A percentile compares a stretch with the other conserved stretches of the same genome.
Conservation (phyloP, 1,140 invertebrate genomes). For the Tyrophagus putrescentiae region DNA sequence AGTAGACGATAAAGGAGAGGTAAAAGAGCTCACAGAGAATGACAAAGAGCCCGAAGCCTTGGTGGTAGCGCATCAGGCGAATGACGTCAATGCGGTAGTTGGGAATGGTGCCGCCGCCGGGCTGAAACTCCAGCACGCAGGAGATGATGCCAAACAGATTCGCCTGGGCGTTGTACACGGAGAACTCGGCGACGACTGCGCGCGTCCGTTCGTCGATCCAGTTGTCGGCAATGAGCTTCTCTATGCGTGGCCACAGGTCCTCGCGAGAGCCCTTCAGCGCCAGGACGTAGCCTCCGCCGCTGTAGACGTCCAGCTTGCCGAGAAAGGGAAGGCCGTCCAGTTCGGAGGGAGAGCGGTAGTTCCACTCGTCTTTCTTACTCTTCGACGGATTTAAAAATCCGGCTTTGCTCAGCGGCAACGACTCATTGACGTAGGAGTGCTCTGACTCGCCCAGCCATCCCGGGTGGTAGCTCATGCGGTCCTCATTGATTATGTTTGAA, state of each 20-base stretch:
- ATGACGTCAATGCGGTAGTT: constrained; percentile 39
- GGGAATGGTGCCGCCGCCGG: constrained; percentile 38
- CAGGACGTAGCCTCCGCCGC: constrained; percentile 43
- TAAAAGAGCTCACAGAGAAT: constrained; percentile 34
- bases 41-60: constrained; percentile 31
- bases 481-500: constrained; percentile 28
- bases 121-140: constrained; percentile 39
- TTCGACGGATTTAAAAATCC: constrained; percentile 25
- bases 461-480: constrained; percentile 27
- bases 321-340: constrained; percentile 38
- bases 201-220: constrained; percentile 44
- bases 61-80: constrained; percentile 33
- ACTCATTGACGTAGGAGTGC: constrained; percentile 24
- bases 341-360: constrained; percentile 30
- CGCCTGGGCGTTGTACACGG: constrained; percentile 42
- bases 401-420: background rate
- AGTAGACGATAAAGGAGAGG: constrained; percentile 37
- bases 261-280: constrained; percentile 34
- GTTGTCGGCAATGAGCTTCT: constrained; percentile 32
- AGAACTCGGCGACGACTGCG: constrained; percentile 44
- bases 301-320: constrained; percentile 37
- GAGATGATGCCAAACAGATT: constrained; percentile 40
- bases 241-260: constrained; percentile 32
- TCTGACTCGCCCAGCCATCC: constrained; percentile 31
- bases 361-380: constrained; percentile 32